Base-by-base conservation (phyloP, 2,888 invertebrate genomes). In the Cheilosia impressa region DNA sequence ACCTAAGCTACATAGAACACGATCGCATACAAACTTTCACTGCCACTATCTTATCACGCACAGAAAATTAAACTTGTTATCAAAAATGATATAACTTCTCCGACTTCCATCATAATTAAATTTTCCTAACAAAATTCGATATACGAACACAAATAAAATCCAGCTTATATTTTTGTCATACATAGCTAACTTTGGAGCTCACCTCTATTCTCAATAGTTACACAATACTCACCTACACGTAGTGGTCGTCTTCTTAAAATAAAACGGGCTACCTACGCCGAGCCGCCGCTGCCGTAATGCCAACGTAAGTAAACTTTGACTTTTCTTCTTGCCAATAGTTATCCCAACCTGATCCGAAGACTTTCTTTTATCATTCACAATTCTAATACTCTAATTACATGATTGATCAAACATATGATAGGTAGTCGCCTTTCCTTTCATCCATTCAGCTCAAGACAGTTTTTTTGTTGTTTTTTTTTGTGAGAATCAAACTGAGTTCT, bases 301-400 rank as follows among this genome's bases (percentile, higher is more conserved):
- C 4, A 43, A 55, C 43, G 4, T 55, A 47, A 69, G 69, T 47
- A 69, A 38, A 69, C 69, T 24, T 41, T 62, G 60, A 52, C 52
- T 15, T 17, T 60, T 22, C 50, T 24, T 57, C 68, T 9, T 43
- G 19, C 22, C 22, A 17, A 50, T 22, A 19, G n/a, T 31, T 31
- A 34, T 19, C 17, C 17, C 19, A 27, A 24, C 58, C 13, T 13
- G 3, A n/a, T 62, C 60, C 34, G 45, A 45, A 66, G 73, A 65
- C 53, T 47, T 66, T 50, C 69, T 31, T 47, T 66, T 62, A 80
- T 41, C 52, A 60, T 60, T 68, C 68, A 58, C 68, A 58, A 71
- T 58, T 58, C 69, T 60, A 60, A 84, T 69, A 75, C 83, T 84
- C 73, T 84, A 73, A 79, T 73, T 79, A 65, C 47, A 73, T 63